Evolutionary conservation across 2,888 invertebrate genomes (phyloP).

Genomic region (Quadriops clusia): DNA sequence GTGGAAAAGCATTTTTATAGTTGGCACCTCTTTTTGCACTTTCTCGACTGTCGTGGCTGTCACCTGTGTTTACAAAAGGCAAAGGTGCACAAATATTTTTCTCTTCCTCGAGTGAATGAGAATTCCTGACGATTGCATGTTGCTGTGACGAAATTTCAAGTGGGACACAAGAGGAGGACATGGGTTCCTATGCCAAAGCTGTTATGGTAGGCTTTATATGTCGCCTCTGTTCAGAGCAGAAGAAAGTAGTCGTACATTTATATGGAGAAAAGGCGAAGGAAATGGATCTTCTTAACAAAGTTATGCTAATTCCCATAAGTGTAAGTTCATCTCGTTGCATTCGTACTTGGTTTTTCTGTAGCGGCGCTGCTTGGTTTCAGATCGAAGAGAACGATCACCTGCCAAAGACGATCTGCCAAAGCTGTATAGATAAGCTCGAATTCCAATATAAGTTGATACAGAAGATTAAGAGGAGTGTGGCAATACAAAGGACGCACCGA

Average conservation of each 20-base stretch:
- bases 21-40: no score
- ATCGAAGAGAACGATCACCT: conserved; percentile 39
- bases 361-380: conserved; percentile 24
- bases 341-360: conserved; percentile 7
- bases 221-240: conserved; percentile 76
- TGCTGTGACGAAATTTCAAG: no score
- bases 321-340: conserved; percentile 39
- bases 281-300: conserved; percentile 64
- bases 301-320: conserved; percentile 68
- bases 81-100: no score
- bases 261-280: conserved; percentile 70
- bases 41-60: no score
- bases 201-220: conserved; percentile 75
- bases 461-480: conserved; percentile 35
- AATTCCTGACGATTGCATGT: no score
- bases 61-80: no score
- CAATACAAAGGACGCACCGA: conserved; percentile 27
- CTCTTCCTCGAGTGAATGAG: no score
- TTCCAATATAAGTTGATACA: conserved; percentile 40
- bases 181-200: conserved; percentile 76
- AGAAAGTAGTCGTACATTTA: conserved; percentile 70
- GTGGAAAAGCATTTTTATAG: no score
- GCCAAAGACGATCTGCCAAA: conserved; percentile 54
- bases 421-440: conserved; percentile 43
- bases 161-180: no score